Conservation (phyloP, 2,113 vertebrate genomes). For the Cettia cetti region DNA sequence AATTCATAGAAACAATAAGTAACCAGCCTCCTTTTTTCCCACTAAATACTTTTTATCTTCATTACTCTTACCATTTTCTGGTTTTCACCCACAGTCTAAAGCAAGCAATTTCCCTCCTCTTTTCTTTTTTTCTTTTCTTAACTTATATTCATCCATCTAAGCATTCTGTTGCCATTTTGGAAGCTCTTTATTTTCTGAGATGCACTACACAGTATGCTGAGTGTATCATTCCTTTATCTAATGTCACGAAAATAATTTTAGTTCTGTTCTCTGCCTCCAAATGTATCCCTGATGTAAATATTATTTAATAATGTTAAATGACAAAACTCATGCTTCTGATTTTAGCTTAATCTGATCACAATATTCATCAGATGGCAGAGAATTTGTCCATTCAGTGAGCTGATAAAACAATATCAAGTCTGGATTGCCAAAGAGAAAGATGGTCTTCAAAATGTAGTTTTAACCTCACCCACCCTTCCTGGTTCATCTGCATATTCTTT, state of each 20-base stretch:
- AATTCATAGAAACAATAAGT: background rate
- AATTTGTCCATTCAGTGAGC: slow-evolving; percentile 47
- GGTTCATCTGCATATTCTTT: slow-evolving; percentile 80
- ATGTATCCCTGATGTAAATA: background rate
- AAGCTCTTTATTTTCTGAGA: background rate
- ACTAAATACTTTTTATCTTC: background rate
- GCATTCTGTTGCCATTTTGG: background rate
- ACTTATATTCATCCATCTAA: background rate
- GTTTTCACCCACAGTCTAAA: background rate
- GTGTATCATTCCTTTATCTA: background rate
- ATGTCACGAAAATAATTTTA: background rate
- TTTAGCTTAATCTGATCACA: slow-evolving; percentile 42
- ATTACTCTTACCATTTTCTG: background rate
- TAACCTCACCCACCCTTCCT: slow-evolving; percentile 63
- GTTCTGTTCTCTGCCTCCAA: background rate
- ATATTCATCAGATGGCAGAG: slow-evolving; percentile 27
- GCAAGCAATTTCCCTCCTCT: background rate
- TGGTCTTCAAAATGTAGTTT: slow-evolving; percentile 68
- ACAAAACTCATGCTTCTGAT: slow-evolving; percentile 39
- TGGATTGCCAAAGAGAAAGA: slow-evolving; percentile 28
- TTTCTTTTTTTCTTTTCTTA: background rate
- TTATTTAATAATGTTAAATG: slow-evolving; percentile 42
- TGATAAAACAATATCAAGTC: slow-evolving; percentile 42
- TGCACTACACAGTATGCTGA: background rate
- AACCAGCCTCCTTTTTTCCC: background rate